Conservation (phyloP, 2,888 invertebrate species). For the Hirtodrosophila alboralis region DNA sequence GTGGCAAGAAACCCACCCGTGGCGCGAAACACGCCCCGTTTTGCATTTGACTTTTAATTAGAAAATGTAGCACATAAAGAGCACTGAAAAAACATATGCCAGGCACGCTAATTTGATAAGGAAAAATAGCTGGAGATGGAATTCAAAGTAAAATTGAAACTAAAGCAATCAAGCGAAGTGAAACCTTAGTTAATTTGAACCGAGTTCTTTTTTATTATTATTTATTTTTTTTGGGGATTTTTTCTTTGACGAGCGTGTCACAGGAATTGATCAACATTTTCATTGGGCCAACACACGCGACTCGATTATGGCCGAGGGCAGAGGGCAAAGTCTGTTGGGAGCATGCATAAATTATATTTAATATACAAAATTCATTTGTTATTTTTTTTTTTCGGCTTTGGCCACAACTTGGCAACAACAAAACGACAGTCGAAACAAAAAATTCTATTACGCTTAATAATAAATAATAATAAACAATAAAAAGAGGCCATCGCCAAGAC, state of each 20-base stretch:
- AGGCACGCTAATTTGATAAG: conserved; percentile 58
- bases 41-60: conserved; percentile 61
- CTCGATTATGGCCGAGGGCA: conserved; percentile 25
- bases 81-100: conserved; percentile 28
- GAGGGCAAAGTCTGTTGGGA: conserved; percentile 36
- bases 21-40: conserved; percentile 55
- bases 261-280: conserved; percentile 63
- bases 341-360: conserved; percentile 56
- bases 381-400: conserved; percentile 24
- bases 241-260: conserved; percentile 44
- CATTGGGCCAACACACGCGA: conserved; percentile 66
- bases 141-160: conserved; percentile 4
- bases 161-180: conserved; percentile 29
- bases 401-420: conserved; percentile 40
- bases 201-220: background rate
- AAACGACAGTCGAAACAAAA: background rate
- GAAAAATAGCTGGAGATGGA: background rate
- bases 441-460: conserved; percentile 61
- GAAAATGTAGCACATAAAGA: conserved; percentile 44
- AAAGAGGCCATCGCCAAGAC: conserved; percentile 37
- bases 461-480: conserved; percentile 70
- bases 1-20: conserved; percentile 2
- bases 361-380: conserved; percentile 42
- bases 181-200: conserved; percentile 6
- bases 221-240: background rate